Evolutionary conservation across 2,888 invertebrate genomes (phyloP).

Genomic region (Euzophera pinguis): DNA sequence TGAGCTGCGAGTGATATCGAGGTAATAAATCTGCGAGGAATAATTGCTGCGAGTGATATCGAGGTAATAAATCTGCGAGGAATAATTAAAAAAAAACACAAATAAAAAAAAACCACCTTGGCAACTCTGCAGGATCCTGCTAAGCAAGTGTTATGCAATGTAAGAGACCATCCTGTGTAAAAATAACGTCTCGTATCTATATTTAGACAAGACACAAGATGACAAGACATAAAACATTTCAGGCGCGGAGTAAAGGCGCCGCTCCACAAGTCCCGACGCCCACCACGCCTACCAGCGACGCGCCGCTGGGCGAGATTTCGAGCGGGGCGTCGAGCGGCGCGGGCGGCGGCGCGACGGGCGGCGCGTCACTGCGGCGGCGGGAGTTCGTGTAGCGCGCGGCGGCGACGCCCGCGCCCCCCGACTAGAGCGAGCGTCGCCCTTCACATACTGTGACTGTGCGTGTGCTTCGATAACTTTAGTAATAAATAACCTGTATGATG

Average conservation of each 20-base stretch:
- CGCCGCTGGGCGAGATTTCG: constrained; percentile 17
- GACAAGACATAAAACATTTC: constrained; percentile 12
- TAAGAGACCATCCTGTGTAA: too few relatives aligned
- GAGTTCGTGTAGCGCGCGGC: constrained; percentile 54
- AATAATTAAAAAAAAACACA: too few relatives aligned
- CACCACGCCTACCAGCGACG: constrained; percentile 30
- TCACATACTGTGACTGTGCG: too few relatives aligned
- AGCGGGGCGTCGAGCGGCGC: constrained; percentile 17
- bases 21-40: too few relatives aligned
- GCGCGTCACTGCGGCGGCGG: constrained; percentile 37
- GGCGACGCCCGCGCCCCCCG: constrained; percentile 37
- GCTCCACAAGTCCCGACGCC: constrained; percentile 61
- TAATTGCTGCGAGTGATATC: too few relatives aligned
- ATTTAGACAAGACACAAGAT: neutral
- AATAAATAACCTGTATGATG: too few relatives aligned
- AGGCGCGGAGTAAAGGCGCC: constrained; percentile 66
- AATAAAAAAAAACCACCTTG: too few relatives aligned
- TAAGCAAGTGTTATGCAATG: too few relatives aligned
- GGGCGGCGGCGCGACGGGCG: constrained; percentile 22
- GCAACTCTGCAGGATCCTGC: too few relatives aligned
- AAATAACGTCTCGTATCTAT: neutral
- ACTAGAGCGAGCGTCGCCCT: constrained; percentile 21
- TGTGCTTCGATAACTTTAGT: too few relatives aligned
- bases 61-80: too few relatives aligned
- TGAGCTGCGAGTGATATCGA: too few relatives aligned